Evolutionary conservation across 2,888 invertebrate species (phyloP).

Genomic region (Psylliodes chrysocephalus): DNA sequence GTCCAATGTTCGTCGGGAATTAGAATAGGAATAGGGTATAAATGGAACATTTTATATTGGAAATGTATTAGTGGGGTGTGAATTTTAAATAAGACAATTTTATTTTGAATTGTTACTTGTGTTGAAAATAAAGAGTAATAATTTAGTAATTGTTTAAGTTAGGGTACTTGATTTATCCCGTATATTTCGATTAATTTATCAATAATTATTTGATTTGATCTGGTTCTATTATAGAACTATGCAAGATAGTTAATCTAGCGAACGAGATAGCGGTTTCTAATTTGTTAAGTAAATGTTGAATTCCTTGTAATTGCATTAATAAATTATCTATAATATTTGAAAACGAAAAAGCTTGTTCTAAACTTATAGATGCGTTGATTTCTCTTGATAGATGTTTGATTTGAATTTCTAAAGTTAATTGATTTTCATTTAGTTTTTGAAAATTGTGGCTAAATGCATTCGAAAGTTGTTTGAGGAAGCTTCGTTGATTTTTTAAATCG

Average conservation of each 20-base stretch:
- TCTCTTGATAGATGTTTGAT: too few relatives aligned
- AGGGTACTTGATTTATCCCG: not conserved
- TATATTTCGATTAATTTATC: not conserved
- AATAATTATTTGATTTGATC: not conserved
- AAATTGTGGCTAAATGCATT: conserved; percentile 6
- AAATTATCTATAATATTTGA: not conserved
- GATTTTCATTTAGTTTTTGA: conserved; percentile 11
- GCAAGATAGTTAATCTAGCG: not conserved
- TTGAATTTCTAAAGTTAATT: conserved; percentile 12
- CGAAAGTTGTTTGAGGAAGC: too few relatives aligned
- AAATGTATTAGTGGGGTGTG: conserved; percentile 8
- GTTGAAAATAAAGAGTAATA: not conserved
- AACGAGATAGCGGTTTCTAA: not conserved
- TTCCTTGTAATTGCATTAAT: conserved; percentile 1
- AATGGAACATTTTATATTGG: conserved; percentile 13
- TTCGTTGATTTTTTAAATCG: not conserved
- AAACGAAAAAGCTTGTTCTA: conserved; percentile 1
- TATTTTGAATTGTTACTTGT: conserved; percentile 11
- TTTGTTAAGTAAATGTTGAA: not conserved
- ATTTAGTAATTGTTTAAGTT: not conserved
- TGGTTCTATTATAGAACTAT: conserved; percentile 9
- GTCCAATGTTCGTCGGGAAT: conserved; percentile 14
- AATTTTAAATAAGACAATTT: conserved; percentile 20
- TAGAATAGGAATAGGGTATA: conserved; percentile 17
- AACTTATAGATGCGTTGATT: not conserved